A percentile compares a stretch with the other conserved stretches of the same genome.
phyloP scores from a whole-genome alignment of 2,888 invertebrate species.

The Volucella inflata region DNA sequence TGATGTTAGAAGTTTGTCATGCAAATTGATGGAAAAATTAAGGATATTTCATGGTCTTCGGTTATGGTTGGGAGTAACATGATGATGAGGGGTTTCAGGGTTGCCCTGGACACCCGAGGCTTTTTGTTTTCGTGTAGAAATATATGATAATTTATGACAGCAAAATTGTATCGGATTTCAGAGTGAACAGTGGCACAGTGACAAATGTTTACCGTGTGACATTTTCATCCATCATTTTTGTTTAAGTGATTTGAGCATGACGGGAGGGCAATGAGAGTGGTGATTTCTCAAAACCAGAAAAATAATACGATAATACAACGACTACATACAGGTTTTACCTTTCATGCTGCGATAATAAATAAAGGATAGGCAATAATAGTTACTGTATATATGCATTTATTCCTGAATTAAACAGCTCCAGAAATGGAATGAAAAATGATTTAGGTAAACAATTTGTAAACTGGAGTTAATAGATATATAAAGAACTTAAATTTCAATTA shows the following conservation, averaged over 20 bases:
- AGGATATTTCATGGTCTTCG: conserved; percentile 45
- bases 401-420: too few relatives aligned
- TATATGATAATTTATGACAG: conserved; percentile 66
- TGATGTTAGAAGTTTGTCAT: conserved; percentile 74
- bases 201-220: conserved; percentile 53
- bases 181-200: conserved; percentile 30
- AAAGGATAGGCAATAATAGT: too few relatives aligned
- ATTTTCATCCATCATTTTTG: conserved; percentile 49
- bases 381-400: too few relatives aligned
- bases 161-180: conserved; percentile 51
- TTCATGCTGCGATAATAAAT: too few relatives aligned
- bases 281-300: conserved; percentile 19
- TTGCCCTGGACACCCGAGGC: conserved; percentile 28
- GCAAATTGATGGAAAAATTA: conserved; percentile 73
- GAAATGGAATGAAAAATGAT: too few relatives aligned
- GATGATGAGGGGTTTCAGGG: conserved; percentile 57
- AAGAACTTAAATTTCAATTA: too few relatives aligned
- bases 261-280: conserved; percentile 16
- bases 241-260: conserved; percentile 29
- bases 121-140: conserved; percentile 60
- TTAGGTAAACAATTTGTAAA: too few relatives aligned
- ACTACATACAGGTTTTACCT: too few relatives aligned
- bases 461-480: too few relatives aligned
- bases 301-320: neutral
- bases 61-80: conserved; percentile 3